Conservation (phyloP, 2,113 vertebrate genomes). For the Lepus europaeus region DNA sequence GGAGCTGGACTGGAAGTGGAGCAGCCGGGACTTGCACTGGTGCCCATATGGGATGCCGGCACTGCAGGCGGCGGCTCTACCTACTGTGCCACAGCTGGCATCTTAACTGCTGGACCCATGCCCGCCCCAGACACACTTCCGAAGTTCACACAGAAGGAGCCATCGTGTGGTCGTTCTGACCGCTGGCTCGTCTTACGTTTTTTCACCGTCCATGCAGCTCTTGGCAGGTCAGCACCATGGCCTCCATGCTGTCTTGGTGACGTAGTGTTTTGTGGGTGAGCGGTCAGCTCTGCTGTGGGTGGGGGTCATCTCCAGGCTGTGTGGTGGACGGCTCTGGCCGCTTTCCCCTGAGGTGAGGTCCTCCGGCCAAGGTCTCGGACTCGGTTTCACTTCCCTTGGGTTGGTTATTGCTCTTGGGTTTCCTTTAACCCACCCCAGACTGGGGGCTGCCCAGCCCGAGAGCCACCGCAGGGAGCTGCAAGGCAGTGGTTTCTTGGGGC, state of each 20-base stretch:
- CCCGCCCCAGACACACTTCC: no score
- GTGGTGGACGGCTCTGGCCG: not conserved
- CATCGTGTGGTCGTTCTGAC: not conserved
- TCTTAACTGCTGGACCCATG: no score
- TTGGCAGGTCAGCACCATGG: not conserved
- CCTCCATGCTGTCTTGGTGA: not conserved
- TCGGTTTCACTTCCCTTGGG: not conserved
- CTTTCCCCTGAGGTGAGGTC: not conserved
- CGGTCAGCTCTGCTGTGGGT: not conserved
- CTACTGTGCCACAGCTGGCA: no score
- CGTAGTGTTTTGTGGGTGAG: fast-evolving
- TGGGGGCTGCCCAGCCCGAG: not conserved
- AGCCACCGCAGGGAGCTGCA: no score
- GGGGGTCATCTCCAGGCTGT: not conserved
- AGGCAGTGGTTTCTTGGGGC: not conserved
- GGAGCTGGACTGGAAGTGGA: no score
- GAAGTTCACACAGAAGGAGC: not conserved
- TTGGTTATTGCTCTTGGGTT: not conserved
- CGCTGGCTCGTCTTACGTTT: no score
- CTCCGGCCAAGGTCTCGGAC: not conserved
- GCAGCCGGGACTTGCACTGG: no score
- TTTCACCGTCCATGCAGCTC: not conserved
- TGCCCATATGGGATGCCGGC: no score
- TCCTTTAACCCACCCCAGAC: not conserved
- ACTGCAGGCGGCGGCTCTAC: no score